A percentile compares a stretch with the other conserved stretches of the same genome.
Evolutionary conservation across 2,113 vertebrate genomes (phyloP).

Genomic region (Otus sunia): DNA sequence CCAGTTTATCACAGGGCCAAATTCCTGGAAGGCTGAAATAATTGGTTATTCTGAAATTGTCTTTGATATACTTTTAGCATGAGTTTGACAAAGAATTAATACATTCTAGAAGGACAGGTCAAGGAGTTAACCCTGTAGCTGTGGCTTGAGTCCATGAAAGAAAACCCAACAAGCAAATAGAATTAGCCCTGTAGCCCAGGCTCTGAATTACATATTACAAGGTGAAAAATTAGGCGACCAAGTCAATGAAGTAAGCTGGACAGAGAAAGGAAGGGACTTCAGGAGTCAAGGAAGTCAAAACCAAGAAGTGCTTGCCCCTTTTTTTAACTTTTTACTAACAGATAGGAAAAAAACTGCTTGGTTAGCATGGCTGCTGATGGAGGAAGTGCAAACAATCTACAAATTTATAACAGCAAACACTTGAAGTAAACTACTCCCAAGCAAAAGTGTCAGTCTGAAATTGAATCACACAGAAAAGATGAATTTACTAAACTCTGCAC

Average conservation of each 20-base stretch:
- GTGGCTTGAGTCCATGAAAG: not conserved
- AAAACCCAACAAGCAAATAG: accelerated
- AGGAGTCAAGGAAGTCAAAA: not conserved
- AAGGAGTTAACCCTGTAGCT: not conserved
- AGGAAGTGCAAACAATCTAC: not conserved
- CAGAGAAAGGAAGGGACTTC: not conserved
- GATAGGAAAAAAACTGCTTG: not conserved
- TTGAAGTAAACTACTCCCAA: not conserved
- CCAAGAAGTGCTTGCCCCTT: not conserved
- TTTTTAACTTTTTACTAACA: not conserved
- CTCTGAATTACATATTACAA: not conserved
- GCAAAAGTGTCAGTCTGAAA: not conserved
- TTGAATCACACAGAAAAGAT: not conserved
- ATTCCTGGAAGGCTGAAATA: not conserved
- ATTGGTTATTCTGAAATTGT: not conserved
- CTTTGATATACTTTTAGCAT: not conserved
- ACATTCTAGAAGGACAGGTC: not conserved
- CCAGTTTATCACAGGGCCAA: not conserved
- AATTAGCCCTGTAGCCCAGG: not conserved
- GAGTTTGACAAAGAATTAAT: not conserved
- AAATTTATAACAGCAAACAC: not conserved
- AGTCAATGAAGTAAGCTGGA: not conserved
- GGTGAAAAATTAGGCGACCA: not conserved
- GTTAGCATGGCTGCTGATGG: not conserved
- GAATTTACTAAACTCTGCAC: not conserved